Evolutionary conservation across 1,140 invertebrate species (phyloP).

Genomic region (Hyphantria cunea): DNA sequence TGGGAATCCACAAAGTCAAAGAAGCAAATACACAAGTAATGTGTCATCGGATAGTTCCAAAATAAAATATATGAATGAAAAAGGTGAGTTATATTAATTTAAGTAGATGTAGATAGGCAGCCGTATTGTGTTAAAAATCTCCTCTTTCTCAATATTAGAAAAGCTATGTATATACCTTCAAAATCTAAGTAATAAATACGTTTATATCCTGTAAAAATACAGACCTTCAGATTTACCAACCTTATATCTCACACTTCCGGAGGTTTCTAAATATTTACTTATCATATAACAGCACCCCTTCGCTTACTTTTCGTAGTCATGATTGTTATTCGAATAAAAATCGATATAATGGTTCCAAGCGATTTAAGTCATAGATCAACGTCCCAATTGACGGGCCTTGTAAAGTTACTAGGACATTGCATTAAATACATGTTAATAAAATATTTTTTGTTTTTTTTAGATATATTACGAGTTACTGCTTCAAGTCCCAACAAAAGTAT

Average conservation of each 20-base stretch:
- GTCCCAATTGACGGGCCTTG: background rate
- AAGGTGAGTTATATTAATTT: conserved; percentile 24
- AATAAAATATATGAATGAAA: conserved; percentile 30
- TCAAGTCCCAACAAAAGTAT: conserved; percentile 40
- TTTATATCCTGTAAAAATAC: background rate
- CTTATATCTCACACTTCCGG: background rate
- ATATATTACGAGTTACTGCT: conserved; percentile 28
- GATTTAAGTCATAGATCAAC: background rate
- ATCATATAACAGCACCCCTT: too few species aligned
- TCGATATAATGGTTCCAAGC: background rate
- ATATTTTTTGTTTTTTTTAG: conserved; percentile 45
- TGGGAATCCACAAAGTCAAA: conserved; percentile 37
- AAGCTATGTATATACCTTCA: background rate
- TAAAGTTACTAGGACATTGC: background rate
- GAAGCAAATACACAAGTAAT: conserved; percentile 25
- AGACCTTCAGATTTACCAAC: background rate
- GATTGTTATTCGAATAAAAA: background rate
- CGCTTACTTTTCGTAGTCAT: too few species aligned
- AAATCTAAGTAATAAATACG: background rate
- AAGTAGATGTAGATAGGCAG: background rate
- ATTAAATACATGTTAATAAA: background rate
- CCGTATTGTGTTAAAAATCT: background rate
- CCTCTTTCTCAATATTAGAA: background rate
- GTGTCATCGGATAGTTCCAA: conserved; percentile 21
- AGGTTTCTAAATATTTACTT: background rate